phyloP scores from a whole-genome alignment of 2,113 vertebrate species.

The Sinocyclocheilus grahami region DNA sequence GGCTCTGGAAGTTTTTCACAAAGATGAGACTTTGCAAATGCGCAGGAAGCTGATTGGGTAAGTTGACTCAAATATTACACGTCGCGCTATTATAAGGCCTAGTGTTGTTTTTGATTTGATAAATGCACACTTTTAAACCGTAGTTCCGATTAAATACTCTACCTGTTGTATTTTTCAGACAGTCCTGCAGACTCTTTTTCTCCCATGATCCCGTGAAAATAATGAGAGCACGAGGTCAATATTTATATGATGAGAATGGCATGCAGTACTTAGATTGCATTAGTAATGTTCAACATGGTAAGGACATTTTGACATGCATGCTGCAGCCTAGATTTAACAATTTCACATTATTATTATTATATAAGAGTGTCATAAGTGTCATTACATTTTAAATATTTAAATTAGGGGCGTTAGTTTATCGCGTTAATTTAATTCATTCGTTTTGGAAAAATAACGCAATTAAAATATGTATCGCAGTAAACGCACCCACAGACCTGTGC shows the following conservation, averaged over 20 bases:
- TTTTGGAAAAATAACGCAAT: too few relatives aligned
- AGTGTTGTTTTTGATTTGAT: neutral
- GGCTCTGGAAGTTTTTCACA: constrained; percentile 69
- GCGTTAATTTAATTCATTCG: too few relatives aligned
- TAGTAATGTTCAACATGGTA: constrained; percentile 93
- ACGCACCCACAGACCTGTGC: too few relatives aligned
- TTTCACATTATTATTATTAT: too few relatives aligned
- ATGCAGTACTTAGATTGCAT: constrained; percentile 88
- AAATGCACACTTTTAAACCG: neutral
- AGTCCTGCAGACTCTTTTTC: constrained; percentile 89
- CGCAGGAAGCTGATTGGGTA: constrained; percentile 83
- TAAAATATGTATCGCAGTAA: too few relatives aligned
- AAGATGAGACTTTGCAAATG: constrained; percentile 78
- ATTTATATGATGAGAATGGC: constrained; percentile 88
- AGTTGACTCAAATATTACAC: constrained; percentile 5
- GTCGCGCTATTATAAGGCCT: neutral
- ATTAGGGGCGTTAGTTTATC: too few relatives aligned
- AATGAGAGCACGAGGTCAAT: constrained; percentile 83
- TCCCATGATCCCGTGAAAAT: constrained; percentile 88
- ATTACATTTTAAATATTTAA: neutral
- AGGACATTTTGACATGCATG: neutral
- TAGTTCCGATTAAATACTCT: neutral
- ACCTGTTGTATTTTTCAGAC: constrained; percentile 68
- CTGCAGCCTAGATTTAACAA: neutral
- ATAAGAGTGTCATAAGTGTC: neutral